Base-by-base conservation (phyloP, 2,113 vertebrate species). In the Hydrochoerus hydrochaeris region DNA sequence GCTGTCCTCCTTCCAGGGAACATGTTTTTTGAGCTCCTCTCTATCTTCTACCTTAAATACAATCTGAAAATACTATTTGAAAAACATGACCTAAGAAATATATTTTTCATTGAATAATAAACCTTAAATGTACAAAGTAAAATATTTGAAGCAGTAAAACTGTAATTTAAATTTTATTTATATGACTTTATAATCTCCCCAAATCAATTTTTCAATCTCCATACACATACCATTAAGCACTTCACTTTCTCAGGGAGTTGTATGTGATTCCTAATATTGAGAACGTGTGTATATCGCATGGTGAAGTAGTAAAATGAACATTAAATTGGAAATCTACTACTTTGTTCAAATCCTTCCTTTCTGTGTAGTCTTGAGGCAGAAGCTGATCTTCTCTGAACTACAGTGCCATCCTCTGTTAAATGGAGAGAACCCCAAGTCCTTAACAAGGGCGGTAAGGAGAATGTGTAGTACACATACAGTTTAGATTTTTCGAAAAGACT, bases 21-120 rank as follows among this genome's bases (percentile, higher is more conserved):
- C 46, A 46, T 46, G 46, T 46, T 46, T 46, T 5, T 46, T 46
- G 46, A 81, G 58, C 10, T 35, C 28, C 14, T 63, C 62, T 81
- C 57, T 60, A 4, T 11, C 16, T 84, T 62, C 35, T 73, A 6
- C 13, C 4, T 87, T 52, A 81, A 67, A 58, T 52, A 52, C 16
- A 90, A 32, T 88, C 92, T 85, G 78, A 49, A 38, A 57, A 88
- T 52, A 52, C 16, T 92, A 28, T 88, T 94, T 85, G 71, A 49
- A 38, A 52, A 88, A 28, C n/a, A 16, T 57, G 19, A 19, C 4
- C 78, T 35, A 24, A 88, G 22, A 69, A 94, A 46, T 63, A 5
- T 2, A 26, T 81, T 93, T 17, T 57, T 41, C 88, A 24, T 20
- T 85, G n/a, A 35, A 41, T 62, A 62, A 46, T 57, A 58, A 10